phyloP scores from a whole-genome alignment of 2,888 invertebrate genomes.

The Euspilapteryx auroguttella region DNA sequence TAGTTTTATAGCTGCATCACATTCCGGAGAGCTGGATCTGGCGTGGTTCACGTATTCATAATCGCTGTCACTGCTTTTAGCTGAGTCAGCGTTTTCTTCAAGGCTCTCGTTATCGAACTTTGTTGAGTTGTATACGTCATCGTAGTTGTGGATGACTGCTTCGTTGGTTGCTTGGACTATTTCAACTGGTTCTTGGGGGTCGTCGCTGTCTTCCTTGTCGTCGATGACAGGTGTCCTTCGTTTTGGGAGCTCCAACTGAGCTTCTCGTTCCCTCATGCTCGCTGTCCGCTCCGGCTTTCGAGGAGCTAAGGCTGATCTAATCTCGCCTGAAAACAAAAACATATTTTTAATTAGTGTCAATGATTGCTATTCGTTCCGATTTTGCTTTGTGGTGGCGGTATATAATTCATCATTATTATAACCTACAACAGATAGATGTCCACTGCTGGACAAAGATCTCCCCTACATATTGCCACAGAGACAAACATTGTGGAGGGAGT shows the following conservation, averaged over 20 bases:
- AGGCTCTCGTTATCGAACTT: constrained; percentile 44
- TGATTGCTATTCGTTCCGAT: no score
- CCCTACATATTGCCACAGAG: no score
- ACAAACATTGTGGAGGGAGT: no score
- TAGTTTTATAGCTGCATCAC: constrained; percentile 61
- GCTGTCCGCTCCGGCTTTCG: constrained; percentile 85
- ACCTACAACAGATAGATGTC: no score
- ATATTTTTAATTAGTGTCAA: no score
- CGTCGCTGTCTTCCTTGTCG: constrained; percentile 55
- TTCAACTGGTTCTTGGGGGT: constrained; percentile 20
- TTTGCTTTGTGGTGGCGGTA: no score
- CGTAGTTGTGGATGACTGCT: constrained; percentile 46
- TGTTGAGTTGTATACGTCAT: constrained; percentile 45
- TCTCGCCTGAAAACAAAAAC: constrained; percentile 65
- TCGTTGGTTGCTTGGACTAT: constrained; percentile 50
- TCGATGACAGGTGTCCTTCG: constrained; percentile 36
- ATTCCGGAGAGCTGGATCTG: constrained; percentile 69
- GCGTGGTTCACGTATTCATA: constrained; percentile 68
- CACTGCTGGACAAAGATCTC: no score
- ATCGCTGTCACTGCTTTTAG: constrained; percentile 62
- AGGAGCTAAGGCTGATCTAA: constrained; percentile 78
- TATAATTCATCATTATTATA: no score
- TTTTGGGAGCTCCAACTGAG: constrained; percentile 63
- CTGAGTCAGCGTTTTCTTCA: constrained; percentile 26
- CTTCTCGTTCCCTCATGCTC: constrained; percentile 81